Evolutionary conservation across 2,888 invertebrate species (phyloP), one percentile per base, ranked within the genome.

Genomic region (Carpatolechia fugitivella): DNA sequence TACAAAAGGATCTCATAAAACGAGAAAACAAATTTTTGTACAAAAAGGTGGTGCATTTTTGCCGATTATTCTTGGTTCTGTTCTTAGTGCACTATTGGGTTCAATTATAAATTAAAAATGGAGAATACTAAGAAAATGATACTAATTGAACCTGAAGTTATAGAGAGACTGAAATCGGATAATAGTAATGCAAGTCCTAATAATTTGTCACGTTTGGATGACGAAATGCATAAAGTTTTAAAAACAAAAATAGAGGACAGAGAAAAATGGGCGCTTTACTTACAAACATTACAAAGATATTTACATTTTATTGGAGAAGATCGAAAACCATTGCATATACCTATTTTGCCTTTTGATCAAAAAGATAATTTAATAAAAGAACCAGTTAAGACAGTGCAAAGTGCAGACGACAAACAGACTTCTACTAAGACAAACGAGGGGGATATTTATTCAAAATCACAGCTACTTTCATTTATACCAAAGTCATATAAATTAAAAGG

Each of bases 1-100:
- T 11, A 31, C 40, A 8, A 60, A 58, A 41, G 56, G 59, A 41
- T 54, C 46, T 52, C 56, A 57, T 52, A 59, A 58, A 56, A 6
- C 54, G 18, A 55, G 57, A 10, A 64, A 64, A 56, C 49, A 60
- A n/a, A 58, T 64, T 13, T 62, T 62, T 8, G 46, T 64, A 33
- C 63, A 66, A 57, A 61, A 60, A 60, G 63, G 62, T 47, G 62
- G 64, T 18, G 56, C 61, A 10, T 62, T 63, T 44, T 41, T 64
- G 56, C 63, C 61, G 16, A 62, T 64, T 14, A 62, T 64, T 52
- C 41, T 64, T 14, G 60, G 62, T 50, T 59, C 65, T 1, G 56
- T 68, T 35, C 54, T 66, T 14, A 68, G 59, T 61, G 55, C 35
- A 49, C 47, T 62, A 18, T 2, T 66, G 18, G 48, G 52, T 30